These are phyloP conservation scores for Porites divaricata DNA, from an alignment of 92 coral and sea anemone genomes.

Conservation along the genomic window DNA sequence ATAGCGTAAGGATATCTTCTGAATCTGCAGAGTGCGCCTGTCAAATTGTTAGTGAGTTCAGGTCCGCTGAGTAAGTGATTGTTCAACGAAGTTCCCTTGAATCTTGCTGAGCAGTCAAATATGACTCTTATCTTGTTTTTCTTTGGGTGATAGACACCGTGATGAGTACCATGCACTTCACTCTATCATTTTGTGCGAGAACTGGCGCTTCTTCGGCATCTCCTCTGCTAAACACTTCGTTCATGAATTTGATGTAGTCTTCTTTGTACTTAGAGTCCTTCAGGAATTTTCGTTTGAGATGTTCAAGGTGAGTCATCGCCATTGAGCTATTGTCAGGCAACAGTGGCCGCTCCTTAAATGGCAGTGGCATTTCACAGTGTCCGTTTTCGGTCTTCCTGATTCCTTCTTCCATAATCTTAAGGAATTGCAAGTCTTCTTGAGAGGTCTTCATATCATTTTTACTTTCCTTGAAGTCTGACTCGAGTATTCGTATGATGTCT, in stretches of 20 bases:
- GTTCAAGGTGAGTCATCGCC: conserved; percentile 10
- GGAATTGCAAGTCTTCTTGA: conserved; percentile 6
- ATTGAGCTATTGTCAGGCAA: conserved; percentile 17
- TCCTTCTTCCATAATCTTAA: not conserved
- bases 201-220: conserved; percentile 19
- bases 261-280: conserved; percentile 26
- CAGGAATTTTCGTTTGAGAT: conserved; percentile 30
- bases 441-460: not conserved
- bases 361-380: conserved; percentile 16
- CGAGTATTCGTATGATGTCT: too few species aligned
- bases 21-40: not conserved
- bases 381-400: too few species aligned
- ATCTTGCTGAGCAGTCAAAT: conserved; percentile 22
- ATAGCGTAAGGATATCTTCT: conserved; percentile 3
- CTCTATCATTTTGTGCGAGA: conserved; percentile 14
- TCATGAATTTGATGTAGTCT: conserved; percentile 31
- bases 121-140: conserved; percentile 43
- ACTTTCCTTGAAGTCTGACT: too few species aligned
- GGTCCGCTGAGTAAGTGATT: conserved; percentile 29
- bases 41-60: conserved; percentile 28
- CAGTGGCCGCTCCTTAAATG: conserved; percentile 26
- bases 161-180: conserved; percentile 33
- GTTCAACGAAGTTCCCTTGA: conserved; percentile 34
- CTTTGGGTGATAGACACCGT: conserved; percentile 33
- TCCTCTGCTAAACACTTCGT: conserved; percentile 18